Evolutionary conservation across 2,113 vertebrate species (phyloP).

Genomic region (Eulemur rufifrons): DNA sequence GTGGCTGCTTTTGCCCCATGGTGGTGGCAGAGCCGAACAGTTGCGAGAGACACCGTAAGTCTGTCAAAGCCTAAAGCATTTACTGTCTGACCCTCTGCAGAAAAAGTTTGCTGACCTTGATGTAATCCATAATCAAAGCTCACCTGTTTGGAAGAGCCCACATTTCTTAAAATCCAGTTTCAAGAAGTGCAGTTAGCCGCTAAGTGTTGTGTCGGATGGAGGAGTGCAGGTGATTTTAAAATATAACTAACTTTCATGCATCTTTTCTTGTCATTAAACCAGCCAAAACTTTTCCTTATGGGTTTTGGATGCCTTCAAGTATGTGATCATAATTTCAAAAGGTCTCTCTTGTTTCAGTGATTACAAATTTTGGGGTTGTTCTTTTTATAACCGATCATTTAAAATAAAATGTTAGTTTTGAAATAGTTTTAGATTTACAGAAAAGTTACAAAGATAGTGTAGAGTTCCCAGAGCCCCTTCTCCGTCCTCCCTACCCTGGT

Average conservation of each 20-base stretch:
- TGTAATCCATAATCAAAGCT: neutral
- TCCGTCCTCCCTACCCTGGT: neutral
- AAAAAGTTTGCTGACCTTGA: neutral
- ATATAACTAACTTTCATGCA: neutral
- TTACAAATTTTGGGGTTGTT: neutral
- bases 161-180: slow-evolving; percentile 22
- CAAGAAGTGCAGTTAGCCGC: neutral
- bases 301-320: neutral
- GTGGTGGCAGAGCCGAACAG: neutral
- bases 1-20: neutral
- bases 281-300: neutral
- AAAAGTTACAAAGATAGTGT: neutral
- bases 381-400: neutral
- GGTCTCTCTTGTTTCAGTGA: neutral
- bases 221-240: neutral
- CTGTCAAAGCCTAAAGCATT: neutral
- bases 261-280: neutral
- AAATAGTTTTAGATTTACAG: neutral
- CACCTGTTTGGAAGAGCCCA: neutral
- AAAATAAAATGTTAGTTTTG: neutral
- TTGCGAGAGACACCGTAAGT: neutral
- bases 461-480: neutral
- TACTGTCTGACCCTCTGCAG: neutral
- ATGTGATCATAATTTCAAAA: neutral
- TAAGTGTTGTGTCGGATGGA: neutral